phyloP scores from a whole-genome alignment of 2,113 vertebrate species.

The Petroica traversi region DNA sequence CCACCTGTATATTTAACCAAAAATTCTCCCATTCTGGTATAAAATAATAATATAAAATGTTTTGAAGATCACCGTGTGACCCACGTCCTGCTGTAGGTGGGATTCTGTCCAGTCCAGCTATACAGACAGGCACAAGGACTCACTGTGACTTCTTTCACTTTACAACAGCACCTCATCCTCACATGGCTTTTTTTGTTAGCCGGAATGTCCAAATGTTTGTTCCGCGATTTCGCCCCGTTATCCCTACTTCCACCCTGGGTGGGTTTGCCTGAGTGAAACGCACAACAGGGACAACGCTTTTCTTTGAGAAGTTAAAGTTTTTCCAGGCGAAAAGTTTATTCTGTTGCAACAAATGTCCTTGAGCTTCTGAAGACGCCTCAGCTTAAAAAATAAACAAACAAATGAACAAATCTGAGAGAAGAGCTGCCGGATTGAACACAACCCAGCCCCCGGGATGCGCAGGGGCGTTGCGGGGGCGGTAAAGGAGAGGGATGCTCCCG shows the following conservation, averaged over 20 bases:
- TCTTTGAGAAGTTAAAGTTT: background rate
- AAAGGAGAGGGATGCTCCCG: background rate
- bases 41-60: background rate
- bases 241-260: background rate
- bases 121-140: background rate
- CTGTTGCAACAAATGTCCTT: background rate
- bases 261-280: background rate
- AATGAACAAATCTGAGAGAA: background rate
- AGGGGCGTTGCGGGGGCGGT: background rate
- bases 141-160: background rate
- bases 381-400: background rate
- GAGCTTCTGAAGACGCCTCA: background rate
- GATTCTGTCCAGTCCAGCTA: background rate
- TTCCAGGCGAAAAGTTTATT: background rate
- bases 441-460: background rate
- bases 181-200: background rate
- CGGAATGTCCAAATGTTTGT: background rate
- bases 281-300: rapidly evolving
- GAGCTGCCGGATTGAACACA: rapidly evolving
- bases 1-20: background rate
- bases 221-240: background rate
- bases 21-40: background rate
- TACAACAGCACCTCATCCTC: background rate
- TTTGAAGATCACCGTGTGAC: background rate
- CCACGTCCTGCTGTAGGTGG: background rate